phyloP scores from a whole-genome alignment of 2,797 vertebrate species.

The Sus cebifrons region DNA sequence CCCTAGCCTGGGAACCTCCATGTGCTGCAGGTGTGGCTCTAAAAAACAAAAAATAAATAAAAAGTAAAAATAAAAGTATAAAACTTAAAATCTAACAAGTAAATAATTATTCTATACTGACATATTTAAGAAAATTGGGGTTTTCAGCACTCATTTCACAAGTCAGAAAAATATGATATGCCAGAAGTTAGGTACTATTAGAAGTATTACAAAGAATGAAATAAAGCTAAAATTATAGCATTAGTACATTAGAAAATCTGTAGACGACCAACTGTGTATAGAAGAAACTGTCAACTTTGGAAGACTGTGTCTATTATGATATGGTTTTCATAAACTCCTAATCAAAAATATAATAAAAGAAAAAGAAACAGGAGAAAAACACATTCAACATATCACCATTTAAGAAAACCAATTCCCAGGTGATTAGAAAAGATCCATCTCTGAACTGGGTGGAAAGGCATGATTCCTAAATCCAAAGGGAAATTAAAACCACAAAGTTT shows the following conservation, averaged over 20 bases:
- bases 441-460: slow-evolving; percentile 66
- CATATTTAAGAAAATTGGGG: not conserved
- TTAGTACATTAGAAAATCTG: slow-evolving; percentile 41
- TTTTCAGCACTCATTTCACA: slow-evolving; percentile 20
- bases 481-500: slow-evolving; percentile 84
- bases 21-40: no score
- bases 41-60: no score
- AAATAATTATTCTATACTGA: slow-evolving; percentile 39
- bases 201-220: slow-evolving; percentile 50
- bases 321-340: slow-evolving; percentile 69
- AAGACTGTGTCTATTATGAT: slow-evolving; percentile 34
- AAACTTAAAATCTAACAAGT: slow-evolving; percentile 2
- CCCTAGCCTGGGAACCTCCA: no score
- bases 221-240: slow-evolving; percentile 62
- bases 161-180: not conserved
- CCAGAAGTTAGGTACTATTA: slow-evolving; percentile 56
- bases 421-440: slow-evolving; percentile 75
- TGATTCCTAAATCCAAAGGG: slow-evolving; percentile 82
- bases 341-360: slow-evolving; percentile 77
- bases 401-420: slow-evolving; percentile 66
- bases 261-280: not conserved
- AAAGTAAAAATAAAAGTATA: not conserved
- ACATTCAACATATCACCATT: slow-evolving; percentile 48
- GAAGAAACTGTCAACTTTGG: not conserved
- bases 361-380: slow-evolving; percentile 71